phyloP scores from a whole-genome alignment of 2,888 invertebrate genomes.

The Macaria notata region DNA sequence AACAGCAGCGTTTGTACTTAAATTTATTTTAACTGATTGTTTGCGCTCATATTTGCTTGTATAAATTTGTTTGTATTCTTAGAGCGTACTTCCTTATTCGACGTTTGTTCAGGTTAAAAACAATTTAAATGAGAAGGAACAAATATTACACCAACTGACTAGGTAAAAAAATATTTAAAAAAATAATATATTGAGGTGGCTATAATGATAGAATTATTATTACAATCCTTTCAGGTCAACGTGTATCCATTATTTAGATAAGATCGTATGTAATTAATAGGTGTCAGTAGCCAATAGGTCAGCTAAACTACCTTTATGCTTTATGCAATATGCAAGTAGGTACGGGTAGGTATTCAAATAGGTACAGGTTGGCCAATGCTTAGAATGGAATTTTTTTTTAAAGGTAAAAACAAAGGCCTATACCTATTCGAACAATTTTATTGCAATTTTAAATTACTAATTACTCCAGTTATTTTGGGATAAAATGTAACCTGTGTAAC shows the following conservation, averaged over 20 bases:
- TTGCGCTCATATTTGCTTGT: slow-evolving; percentile 6
- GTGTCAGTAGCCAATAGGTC: neutral
- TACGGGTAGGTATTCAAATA: too few relatives aligned
- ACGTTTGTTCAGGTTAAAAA: slow-evolving; percentile 10
- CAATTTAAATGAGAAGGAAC: slow-evolving; percentile 1
- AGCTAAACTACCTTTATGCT: neutral
- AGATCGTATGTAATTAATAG: neutral
- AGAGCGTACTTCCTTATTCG: slow-evolving; percentile 8
- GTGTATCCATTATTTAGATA: neutral
- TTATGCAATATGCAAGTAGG: too few relatives aligned
- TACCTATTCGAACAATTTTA: too few relatives aligned
- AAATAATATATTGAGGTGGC: too few relatives aligned
- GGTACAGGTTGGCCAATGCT: too few relatives aligned
- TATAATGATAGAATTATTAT: too few relatives aligned
- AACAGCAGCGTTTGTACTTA: slow-evolving; percentile 15
- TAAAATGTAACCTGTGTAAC: too few relatives aligned
- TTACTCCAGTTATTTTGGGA: too few relatives aligned
- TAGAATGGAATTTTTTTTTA: too few relatives aligned
- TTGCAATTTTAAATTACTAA: too few relatives aligned
- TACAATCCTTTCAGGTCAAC: neutral
- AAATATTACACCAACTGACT: neutral
- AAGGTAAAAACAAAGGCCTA: too few relatives aligned
- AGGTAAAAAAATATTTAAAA: too few relatives aligned
- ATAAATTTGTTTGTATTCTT: slow-evolving; percentile 4
- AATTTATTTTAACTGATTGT: slow-evolving; percentile 9